These are phyloP conservation scores for Apoda limacodes DNA, from an alignment of 2,888 invertebrate species.

Conservation along the genomic window DNA sequence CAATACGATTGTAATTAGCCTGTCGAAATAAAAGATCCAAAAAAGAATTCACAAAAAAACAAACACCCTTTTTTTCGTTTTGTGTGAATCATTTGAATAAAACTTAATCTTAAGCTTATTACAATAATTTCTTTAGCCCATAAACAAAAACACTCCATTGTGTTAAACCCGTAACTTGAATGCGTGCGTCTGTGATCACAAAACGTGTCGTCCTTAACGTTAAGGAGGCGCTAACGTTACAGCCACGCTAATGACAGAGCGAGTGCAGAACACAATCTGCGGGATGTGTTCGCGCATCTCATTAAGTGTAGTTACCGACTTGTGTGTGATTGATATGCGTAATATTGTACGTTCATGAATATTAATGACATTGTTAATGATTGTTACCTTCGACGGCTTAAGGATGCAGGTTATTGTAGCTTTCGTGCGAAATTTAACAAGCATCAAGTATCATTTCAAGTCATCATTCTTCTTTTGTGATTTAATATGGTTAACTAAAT, in stretches of 20 bases:
- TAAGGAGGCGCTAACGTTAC: no score
- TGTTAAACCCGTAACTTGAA: slow-evolving; percentile 48
- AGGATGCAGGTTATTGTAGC: no score
- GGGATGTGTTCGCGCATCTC: slow-evolving; percentile 56
- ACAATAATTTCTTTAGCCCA: slow-evolving; percentile 40
- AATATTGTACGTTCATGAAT: slow-evolving; percentile 57
- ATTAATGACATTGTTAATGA: no score
- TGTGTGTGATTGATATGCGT: slow-evolving; percentile 64
- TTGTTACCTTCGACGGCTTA: no score
- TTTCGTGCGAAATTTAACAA: no score
- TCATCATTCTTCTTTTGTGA: no score
- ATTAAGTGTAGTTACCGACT: slow-evolving; percentile 58
- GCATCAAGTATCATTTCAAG: no score
- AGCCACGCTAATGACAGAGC: slow-evolving; percentile 62
- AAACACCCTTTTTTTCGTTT: no score
- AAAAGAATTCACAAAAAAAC: slow-evolving; percentile 26
- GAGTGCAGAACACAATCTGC: slow-evolving; percentile 40
- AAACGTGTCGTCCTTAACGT: no score
- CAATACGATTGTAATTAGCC: slow-evolving; percentile 54
- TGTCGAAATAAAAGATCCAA: slow-evolving; percentile 23
- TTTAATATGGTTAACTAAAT: no score
- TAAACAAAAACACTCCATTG: slow-evolving; percentile 63
- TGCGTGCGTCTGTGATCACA: no score
- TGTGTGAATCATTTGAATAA: slow-evolving; percentile 32
- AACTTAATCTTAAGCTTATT: slow-evolving; percentile 28